A percentile compares a stretch with the other conserved stretches of the same genome.
Evolutionary conservation across 2,113 vertebrate genomes (phyloP).

Genomic region (Drymodes brunneopygia): DNA sequence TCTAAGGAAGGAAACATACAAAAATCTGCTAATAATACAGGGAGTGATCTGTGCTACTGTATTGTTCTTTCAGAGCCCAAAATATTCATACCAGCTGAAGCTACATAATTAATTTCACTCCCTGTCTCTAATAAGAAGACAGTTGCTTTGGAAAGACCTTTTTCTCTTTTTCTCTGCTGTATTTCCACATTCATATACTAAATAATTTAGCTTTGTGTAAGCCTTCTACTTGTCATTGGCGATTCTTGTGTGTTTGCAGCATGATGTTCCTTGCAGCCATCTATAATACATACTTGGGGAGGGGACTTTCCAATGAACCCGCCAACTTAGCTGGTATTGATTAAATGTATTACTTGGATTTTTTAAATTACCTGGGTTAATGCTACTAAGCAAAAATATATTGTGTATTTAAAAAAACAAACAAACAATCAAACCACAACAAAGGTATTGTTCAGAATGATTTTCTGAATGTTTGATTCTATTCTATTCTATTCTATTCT

Average conservation of each 20-base stretch:
- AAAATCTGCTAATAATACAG: not conserved
- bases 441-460: not conserved
- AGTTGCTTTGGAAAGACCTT: conserved; percentile 14
- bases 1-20: not conserved
- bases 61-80: not conserved
- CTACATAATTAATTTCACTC: not conserved
- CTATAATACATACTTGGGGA: not conserved
- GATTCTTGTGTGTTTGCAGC: not conserved
- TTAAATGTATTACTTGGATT: not conserved
- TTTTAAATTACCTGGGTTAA: not conserved
- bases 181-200: not conserved
- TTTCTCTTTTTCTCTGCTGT: not conserved
- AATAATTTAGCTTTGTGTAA: not conserved
- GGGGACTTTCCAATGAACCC: not conserved
- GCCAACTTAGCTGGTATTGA: not conserved
- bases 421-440: no score
- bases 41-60: not conserved
- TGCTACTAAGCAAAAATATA: not conserved
- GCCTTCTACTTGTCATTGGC: not conserved
- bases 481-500: no score
- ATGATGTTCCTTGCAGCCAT: not conserved
- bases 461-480: not conserved
- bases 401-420: not conserved
- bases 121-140: not conserved
- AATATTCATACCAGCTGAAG: not conserved